Evolutionary conservation across 37 sponge, comb jelly and placozoan genomes (phyloP).

Genomic region (Spongilla lacustris): DNA sequence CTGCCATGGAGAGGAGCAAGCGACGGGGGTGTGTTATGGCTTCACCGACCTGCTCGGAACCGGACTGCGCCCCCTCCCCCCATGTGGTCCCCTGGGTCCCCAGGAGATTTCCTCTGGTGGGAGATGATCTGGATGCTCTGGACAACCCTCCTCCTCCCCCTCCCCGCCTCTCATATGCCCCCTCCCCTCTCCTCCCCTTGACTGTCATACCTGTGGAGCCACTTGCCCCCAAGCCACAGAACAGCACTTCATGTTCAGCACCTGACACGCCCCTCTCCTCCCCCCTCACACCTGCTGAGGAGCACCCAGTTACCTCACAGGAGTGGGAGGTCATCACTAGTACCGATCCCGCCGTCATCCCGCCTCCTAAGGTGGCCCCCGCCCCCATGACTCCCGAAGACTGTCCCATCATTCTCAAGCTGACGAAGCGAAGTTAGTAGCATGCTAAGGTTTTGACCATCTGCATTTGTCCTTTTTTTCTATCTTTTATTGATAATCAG

Average conservation of each 20-base stretch:
- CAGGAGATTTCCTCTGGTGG: slow-evolving; percentile 49
- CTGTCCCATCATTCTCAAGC: slow-evolving; percentile 30
- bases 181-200: slow-evolving; percentile 3
- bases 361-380: background rate
- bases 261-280: background rate
- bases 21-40: background rate
- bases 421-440: slow-evolving; percentile 32
- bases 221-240: slow-evolving; percentile 20
- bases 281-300: slow-evolving; percentile 16
- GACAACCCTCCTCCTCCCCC: slow-evolving; percentile 54
- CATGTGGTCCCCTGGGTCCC: slow-evolving; percentile 54
- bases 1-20: background rate
- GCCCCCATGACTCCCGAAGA: background rate
- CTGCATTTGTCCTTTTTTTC: background rate
- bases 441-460: background rate
- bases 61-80: background rate
- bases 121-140: slow-evolving; percentile 19
- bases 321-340: background rate
- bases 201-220: slow-evolving; percentile 21
- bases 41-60: background rate
- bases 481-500: background rate
- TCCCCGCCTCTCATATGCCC: slow-evolving; percentile 5
- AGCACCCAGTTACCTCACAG: background rate
- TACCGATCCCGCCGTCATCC: background rate
- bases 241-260: background rate